A percentile compares a stretch with the other conserved stretches of the same genome.
Evolutionary conservation across 2,888 invertebrate genomes (phyloP).

Genomic region (Ochropleura plecta): DNA sequence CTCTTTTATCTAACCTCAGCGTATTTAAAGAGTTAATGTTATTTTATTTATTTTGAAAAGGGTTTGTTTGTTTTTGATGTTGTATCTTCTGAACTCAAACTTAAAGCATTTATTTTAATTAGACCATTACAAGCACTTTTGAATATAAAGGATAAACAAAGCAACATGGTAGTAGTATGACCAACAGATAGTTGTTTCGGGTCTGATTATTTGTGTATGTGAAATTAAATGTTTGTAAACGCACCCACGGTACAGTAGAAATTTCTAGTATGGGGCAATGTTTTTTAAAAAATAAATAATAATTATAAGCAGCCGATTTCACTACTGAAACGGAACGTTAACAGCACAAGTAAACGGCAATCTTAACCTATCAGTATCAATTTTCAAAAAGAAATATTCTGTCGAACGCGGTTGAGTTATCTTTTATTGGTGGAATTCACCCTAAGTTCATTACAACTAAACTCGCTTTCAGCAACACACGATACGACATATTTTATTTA

Average conservation of each 20-base stretch:
- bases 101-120: too few relatives aligned
- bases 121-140: too few relatives aligned
- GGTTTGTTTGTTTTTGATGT: background rate
- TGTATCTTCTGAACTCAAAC: background rate
- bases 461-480: slow-evolving; percentile 20
- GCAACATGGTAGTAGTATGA: too few relatives aligned
- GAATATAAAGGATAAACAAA: too few relatives aligned
- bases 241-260: too few relatives aligned
- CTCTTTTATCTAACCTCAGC: background rate
- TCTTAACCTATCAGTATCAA: background rate
- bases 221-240: too few relatives aligned
- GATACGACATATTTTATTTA: slow-evolving; percentile 63
- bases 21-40: slow-evolving; percentile 7
- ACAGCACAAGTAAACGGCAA: background rate
- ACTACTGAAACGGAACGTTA: too few relatives aligned
- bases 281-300: too few relatives aligned
- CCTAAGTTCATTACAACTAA: slow-evolving; percentile 13
- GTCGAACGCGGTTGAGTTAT: background rate
- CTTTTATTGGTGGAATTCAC: background rate
- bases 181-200: too few relatives aligned
- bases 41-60: slow-evolving; percentile 13
- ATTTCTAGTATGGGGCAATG: too few relatives aligned
- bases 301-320: too few relatives aligned
- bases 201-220: too few relatives aligned
- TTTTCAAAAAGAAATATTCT: background rate